Evolutionary conservation across 2,797 vertebrate species (phyloP).

Genomic region (Oryzias sinensis): DNA sequence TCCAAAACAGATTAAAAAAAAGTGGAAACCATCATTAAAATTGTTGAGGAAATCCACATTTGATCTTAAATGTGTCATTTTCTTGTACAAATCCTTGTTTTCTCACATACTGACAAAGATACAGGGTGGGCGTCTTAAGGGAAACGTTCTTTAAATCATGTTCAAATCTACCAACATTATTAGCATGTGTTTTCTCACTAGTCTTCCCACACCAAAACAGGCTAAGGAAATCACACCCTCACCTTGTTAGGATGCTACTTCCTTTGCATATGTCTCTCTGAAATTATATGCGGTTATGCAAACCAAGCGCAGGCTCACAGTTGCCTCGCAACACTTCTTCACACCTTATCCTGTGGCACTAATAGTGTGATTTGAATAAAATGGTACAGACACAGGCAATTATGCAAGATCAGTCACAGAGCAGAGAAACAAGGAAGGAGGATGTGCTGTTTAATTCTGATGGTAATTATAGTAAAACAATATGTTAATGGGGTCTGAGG

Average conservation of each 20-base stretch:
- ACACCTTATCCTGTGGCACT: conserved; percentile 28
- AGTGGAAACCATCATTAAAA: conserved; percentile 22
- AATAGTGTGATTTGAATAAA: conserved; percentile 61
- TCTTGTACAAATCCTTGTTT: no score
- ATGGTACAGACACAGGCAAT: conserved; percentile 61
- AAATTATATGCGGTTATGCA: conserved; percentile 58
- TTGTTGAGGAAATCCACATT: no score
- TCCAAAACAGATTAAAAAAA: conserved; percentile 37
- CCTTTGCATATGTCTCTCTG: conserved; percentile 49
- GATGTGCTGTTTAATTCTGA: conserved; percentile 46
- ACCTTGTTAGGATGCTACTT: conserved; percentile 63
- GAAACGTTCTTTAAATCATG: conserved; percentile 30
- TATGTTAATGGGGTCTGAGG: conserved; percentile 32
- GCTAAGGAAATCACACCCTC: conserved; percentile 58
- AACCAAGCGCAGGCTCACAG: conserved; percentile 52
- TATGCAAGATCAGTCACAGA: conserved; percentile 67
- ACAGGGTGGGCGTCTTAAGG: conserved; percentile 18
- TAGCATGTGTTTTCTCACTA: conserved; percentile 37
- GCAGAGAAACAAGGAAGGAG: conserved; percentile 23
- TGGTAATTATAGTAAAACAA: conserved; percentile 53
- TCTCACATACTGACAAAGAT: no score
- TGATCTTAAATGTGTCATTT: no score
- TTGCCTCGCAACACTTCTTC: conserved; percentile 62
- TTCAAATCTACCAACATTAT: conserved; percentile 45
- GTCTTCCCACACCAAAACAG: conserved; percentile 48